phyloP scores from a whole-genome alignment of 2,113 vertebrate genomes.

The Scalopus aquaticus region DNA sequence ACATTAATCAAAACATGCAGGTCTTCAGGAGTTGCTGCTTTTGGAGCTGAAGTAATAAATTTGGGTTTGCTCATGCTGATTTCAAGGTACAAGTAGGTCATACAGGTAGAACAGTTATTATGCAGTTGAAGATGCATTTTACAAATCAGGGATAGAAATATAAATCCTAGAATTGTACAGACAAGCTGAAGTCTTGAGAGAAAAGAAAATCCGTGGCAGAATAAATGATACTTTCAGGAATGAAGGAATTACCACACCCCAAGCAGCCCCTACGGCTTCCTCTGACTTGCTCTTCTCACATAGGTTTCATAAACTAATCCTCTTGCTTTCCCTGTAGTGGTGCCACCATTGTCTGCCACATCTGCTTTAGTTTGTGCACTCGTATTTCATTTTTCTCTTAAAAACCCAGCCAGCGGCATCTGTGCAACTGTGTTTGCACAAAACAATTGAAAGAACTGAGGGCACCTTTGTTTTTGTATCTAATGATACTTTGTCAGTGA shows the following conservation, averaged over 20 bases:
- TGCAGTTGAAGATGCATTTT: conserved; percentile 12
- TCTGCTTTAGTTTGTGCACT: neutral
- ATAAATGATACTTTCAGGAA: neutral
- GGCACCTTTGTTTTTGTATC: neutral
- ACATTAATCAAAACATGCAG: conserved; percentile 33
- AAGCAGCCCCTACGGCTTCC: neutral
- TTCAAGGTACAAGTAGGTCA: conserved; percentile 46
- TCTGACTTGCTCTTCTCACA: neutral
- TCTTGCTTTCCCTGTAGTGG: neutral
- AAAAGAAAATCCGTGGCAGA: neutral
- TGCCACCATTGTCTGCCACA: neutral
- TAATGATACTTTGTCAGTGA: neutral
- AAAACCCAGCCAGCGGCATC: neutral
- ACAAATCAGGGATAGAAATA: conserved; percentile 1
- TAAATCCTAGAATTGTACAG: neutral
- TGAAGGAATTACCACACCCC: neutral
- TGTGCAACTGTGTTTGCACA: neutral
- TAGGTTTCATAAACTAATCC: neutral
- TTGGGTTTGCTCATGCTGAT: neutral
- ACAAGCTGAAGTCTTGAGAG: neutral
- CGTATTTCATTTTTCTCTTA: conserved; percentile 26
- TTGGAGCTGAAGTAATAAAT: conserved; percentile 42
- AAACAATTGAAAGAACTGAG: neutral
- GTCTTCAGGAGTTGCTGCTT: conserved; percentile 17
- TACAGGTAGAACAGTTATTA: neutral